Base-by-base conservation (phyloP, 2,888 invertebrate genomes). In the Xestia ashworthii region DNA sequence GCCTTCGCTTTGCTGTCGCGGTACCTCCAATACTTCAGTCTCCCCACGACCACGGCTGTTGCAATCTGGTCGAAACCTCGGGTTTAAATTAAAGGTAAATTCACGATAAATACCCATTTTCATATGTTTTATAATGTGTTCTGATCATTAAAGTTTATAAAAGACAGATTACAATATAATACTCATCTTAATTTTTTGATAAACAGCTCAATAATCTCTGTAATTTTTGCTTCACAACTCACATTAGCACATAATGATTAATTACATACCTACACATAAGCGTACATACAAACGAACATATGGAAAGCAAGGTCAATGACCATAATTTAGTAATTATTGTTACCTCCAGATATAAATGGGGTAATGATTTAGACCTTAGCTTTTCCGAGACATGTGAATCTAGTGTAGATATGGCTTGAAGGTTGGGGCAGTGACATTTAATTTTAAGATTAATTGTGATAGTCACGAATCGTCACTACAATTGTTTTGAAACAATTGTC, bases 301-400 rank as follows among this genome's bases (percentile, higher is more conserved):
- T 79, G 78, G 86, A 88, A 88, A 85, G 88, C 87, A 89, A 89
- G 89, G 89, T 81, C 88, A 69, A 55, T 83, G 76, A 53, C 79
- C 81, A 82, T 87, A 85, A 71, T 70, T 38, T 53, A 22, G 65
- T 88, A 87, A 88, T 87, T 82, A 88, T 80, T 73, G 58, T 82
- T 86, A 81, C 86, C 80, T 87, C 64, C 75, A 80, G 68, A 70
- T 74, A 74, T 66, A 78, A 76, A 78, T 81, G 76, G 74, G 48
- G 64, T 88, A 88, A 88, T 88, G 80, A 82, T 77, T 88, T 75
- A 85, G 88, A 87, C 88, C 87, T 88, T 85, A 86, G 50, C 9
- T 78, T 78, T 81, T 83, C 84, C 65, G 44, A 87, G 86, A 78
- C 73, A 64, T 76, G 55, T 66, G 14, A 19, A 78, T 70, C 65